These are phyloP conservation scores for Leptinotarsa texana DNA, from an alignment of 1,140 invertebrate species.

Conservation along the genomic window DNA sequence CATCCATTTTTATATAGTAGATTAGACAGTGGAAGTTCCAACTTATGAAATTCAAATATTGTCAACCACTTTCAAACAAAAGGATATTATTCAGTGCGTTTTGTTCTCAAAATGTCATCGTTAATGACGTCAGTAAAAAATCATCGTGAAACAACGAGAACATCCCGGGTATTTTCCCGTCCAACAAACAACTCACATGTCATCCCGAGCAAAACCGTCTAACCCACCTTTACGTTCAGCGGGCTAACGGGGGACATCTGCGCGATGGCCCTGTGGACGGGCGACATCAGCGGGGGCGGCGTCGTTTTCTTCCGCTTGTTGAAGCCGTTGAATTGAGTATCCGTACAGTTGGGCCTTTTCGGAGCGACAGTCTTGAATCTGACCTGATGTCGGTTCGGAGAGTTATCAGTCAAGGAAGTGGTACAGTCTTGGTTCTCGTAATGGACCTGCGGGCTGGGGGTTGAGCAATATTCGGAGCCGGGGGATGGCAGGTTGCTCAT, in stretches of 20 bases:
- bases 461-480: neutral
- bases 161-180: too few species aligned
- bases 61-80: too few species aligned
- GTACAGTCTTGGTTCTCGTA: slow-evolving; percentile 27
- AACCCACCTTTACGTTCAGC: neutral
- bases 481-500: slow-evolving; percentile 64
- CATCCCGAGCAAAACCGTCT: neutral
- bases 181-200: neutral
- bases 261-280: slow-evolving; percentile 24
- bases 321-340: neutral
- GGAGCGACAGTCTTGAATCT: slow-evolving; percentile 11
- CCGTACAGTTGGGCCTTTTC: slow-evolving; percentile 5
- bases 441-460: slow-evolving; percentile 9
- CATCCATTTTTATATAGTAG: too few species aligned
- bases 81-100: too few species aligned
- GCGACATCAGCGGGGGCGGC: slow-evolving; percentile 19
- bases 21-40: too few species aligned
- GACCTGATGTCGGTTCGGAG: neutral
- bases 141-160: too few species aligned
- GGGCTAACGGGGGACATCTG: slow-evolving; percentile 6
- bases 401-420: slow-evolving; percentile 7
- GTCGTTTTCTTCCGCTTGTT: slow-evolving; percentile 33
- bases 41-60: too few species aligned
- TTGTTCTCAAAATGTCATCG: too few species aligned
- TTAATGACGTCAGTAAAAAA: too few species aligned